These are phyloP conservation scores for Eretmochelys imbricata DNA, from an alignment of 2,113 vertebrate species.

Conservation along the genomic window DNA sequence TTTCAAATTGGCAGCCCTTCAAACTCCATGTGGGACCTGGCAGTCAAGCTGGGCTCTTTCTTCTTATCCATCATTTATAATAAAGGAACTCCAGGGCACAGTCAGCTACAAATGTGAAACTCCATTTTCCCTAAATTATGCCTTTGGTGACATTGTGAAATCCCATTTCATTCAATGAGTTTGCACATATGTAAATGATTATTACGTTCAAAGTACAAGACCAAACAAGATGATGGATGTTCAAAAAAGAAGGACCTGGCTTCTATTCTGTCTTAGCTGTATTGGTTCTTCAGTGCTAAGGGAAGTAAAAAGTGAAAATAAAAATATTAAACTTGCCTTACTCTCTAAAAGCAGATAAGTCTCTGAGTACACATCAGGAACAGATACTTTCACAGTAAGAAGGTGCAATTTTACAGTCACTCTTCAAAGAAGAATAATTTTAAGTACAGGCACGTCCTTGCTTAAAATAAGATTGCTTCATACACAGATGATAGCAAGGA, in stretches of 20 bases:
- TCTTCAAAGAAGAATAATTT: not conserved
- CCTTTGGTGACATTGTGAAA: not conserved
- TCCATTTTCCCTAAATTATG: not conserved
- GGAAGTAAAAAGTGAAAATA: not conserved
- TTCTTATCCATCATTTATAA: not conserved
- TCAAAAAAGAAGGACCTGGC: not conserved
- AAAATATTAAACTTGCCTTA: not conserved
- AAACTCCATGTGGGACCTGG: not conserved
- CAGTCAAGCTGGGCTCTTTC: not conserved
- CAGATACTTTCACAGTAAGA: not conserved
- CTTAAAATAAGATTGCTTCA: not conserved
- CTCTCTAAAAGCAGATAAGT: not conserved
- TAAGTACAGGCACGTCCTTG: not conserved
- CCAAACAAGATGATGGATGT: not conserved
- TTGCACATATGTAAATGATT: not conserved
- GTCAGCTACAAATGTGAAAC: not conserved
- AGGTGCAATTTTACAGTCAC: rapidly evolving
- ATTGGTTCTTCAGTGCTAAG: not conserved
- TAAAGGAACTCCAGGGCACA: not conserved
- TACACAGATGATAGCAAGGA: not conserved
- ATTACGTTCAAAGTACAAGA: not conserved
- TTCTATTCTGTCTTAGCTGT: not conserved
- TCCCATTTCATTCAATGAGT: not conserved
- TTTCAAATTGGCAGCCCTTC: not conserved
- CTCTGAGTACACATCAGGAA: not conserved